Evolutionary conservation across 2,888 invertebrate species (phyloP), one percentile per base, ranked within the genome.

Genomic region (Neoascia interrupta): DNA sequence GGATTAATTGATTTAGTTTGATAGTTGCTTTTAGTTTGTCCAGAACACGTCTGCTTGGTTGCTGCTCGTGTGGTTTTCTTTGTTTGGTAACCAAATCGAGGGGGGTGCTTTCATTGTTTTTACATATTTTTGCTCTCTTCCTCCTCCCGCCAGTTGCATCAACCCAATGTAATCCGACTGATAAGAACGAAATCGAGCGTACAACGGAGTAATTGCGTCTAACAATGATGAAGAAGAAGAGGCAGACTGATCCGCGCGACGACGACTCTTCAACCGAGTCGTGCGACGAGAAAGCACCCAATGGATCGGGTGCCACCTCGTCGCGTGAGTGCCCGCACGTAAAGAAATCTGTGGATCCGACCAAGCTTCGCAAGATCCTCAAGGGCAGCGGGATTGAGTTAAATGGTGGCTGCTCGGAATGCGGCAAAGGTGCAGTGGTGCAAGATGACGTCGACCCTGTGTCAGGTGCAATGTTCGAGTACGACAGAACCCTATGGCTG

Each of bases 141-240:
- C 8, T 8, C 8, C 31, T n/a, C 26, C 5, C n/a, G 2, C 21
- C 37, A 28, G 23, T 58, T 43, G 13, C 26, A 70, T 51, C 10
- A 49, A 66, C 60, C 73, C 45, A 69, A 80, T 80, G 74, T 80
- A 68, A 80, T 74, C 53, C 54, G 63, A 80, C 58, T 80, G 66
- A 61, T 70, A 53, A 36, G 39, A 73, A 16, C 26, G 23, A n/a
- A 18, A 37, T 26, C 34, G 41, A 54, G 34, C 51, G 19, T 47
- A 21, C 43, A 26, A 68, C 21, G 13, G 68, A 41, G 36, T 51
- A 26, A 37, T 39, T 60, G 51, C 53, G 47, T 56, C 60, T 63
- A 54, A 60, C 16, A 87, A 94, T 94, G 94, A 93, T 92, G 68
- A 94, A 93, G 89, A 94, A 93, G 90, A 92, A 93, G 90, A 92